These are phyloP conservation scores for Protobothrops mucrosquamatus DNA, from an alignment of 2,113 vertebrate genomes.

Conservation along the genomic window DNA sequence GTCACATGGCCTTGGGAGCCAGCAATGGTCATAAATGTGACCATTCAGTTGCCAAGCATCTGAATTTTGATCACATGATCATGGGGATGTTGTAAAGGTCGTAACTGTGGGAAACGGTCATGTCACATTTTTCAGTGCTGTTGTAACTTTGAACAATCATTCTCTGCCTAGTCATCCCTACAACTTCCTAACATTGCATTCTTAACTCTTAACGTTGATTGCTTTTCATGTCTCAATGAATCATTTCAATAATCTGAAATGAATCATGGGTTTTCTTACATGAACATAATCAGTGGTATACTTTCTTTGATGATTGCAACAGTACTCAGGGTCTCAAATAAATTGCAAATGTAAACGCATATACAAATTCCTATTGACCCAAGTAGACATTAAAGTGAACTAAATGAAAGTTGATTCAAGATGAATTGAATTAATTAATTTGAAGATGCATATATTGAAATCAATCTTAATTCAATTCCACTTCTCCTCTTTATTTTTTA, in stretches of 20 bases:
- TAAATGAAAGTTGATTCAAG: conserved; percentile 1
- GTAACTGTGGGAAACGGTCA: too few species aligned
- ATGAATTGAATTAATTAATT: background rate
- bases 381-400: background rate
- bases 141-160: too few species aligned
- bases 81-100: too few species aligned
- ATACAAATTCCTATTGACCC: background rate
- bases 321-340: background rate
- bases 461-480: background rate
- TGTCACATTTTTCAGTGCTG: too few species aligned
- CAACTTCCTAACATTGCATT: background rate
- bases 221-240: conserved; percentile 2
- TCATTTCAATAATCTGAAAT: conserved; percentile 1
- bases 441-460: background rate
- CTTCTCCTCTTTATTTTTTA: background rate
- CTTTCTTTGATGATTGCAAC: background rate
- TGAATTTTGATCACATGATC: too few species aligned
- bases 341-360: background rate
- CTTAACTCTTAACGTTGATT: background rate
- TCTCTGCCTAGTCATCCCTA: background rate
- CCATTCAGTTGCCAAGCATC: too few species aligned
- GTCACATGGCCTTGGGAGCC: too few species aligned
- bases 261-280: conserved; percentile 9
- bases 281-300: background rate
- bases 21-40: too few species aligned